A percentile compares a stretch with the other conserved stretches of the same genome.
Evolutionary conservation across 2,888 invertebrate species (phyloP).

Genomic region (Himalopsyche anomala): DNA sequence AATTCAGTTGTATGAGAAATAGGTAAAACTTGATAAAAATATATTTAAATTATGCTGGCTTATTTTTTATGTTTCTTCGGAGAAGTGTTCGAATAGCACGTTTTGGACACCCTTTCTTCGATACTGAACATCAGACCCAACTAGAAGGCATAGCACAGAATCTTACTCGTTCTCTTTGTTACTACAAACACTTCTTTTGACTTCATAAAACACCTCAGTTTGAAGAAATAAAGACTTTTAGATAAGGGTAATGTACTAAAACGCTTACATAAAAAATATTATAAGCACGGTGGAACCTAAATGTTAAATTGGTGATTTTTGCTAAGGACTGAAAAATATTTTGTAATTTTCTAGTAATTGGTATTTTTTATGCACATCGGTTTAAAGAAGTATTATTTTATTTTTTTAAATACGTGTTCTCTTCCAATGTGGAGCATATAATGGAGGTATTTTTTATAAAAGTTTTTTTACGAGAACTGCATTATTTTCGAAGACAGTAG

Average conservation of each 20-base stretch:
- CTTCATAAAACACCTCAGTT: constrained; percentile 18
- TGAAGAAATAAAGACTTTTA: constrained; percentile 49
- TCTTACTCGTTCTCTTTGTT: constrained; percentile 15
- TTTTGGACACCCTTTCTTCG: constrained; percentile 3
- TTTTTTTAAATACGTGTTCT: too few relatives aligned
- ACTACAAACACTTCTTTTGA: constrained; percentile 5
- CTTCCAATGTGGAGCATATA: too few relatives aligned
- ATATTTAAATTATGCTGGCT: too few relatives aligned
- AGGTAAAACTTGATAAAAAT: too few relatives aligned
- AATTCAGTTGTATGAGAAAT: too few relatives aligned
- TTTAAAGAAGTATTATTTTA: too few relatives aligned
- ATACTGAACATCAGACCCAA: constrained; percentile 18
- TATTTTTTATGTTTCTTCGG: too few relatives aligned
- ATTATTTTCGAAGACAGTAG: too few relatives aligned
- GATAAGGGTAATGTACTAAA: constrained; percentile 54
- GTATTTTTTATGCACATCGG: too few relatives aligned
- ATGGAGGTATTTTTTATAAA: too few relatives aligned
- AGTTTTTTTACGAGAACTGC: too few relatives aligned
- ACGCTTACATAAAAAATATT: constrained; percentile 11
- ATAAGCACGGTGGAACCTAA: not conserved
- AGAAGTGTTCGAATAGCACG: not conserved
- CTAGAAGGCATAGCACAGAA: constrained; percentile 5
- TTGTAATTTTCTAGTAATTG: not conserved
- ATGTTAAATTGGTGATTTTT: not conserved
- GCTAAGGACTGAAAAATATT: not conserved